phyloP scores from a whole-genome alignment of 2,888 invertebrate genomes.

The Bursaphelenchus okinawaensis region DNA sequence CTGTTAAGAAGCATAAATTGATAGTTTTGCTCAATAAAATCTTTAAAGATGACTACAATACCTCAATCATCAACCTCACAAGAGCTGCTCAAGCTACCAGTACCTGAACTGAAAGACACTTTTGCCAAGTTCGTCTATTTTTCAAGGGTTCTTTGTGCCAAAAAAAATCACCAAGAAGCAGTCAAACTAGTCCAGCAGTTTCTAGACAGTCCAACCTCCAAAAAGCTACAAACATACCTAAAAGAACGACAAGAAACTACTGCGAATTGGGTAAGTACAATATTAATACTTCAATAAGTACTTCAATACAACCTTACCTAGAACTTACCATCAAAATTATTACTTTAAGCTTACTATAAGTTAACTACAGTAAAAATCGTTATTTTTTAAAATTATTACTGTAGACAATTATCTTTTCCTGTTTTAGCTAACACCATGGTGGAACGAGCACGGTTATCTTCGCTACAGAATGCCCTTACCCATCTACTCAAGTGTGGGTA shows the following conservation, averaged over 20 bases:
- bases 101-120: constrained; percentile 43
- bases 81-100: constrained; percentile 37
- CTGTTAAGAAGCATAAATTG: too few relatives aligned
- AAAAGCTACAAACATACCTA: constrained; percentile 40
- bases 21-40: too few relatives aligned
- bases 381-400: too few relatives aligned
- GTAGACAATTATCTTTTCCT: too few relatives aligned
- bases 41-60: too few relatives aligned
- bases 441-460: constrained; percentile 79
- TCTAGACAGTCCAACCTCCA: constrained; percentile 32
- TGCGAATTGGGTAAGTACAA: constrained; percentile 40
- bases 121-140: constrained; percentile 49
- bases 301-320: not conserved
- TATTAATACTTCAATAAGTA: not conserved
- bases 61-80: not conserved
- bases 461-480: constrained; percentile 77
- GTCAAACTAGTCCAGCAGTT: constrained; percentile 36
- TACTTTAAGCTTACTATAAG: too few relatives aligned
- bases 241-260: constrained; percentile 36
- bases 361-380: too few relatives aligned
- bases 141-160: constrained; percentile 37
- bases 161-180: constrained; percentile 42
- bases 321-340: too few relatives aligned
- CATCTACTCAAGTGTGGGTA: constrained; percentile 61
- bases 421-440: constrained; percentile 74